phyloP scores from a whole-genome alignment of 2,888 invertebrate genomes.

The Cerastis leucographa region DNA sequence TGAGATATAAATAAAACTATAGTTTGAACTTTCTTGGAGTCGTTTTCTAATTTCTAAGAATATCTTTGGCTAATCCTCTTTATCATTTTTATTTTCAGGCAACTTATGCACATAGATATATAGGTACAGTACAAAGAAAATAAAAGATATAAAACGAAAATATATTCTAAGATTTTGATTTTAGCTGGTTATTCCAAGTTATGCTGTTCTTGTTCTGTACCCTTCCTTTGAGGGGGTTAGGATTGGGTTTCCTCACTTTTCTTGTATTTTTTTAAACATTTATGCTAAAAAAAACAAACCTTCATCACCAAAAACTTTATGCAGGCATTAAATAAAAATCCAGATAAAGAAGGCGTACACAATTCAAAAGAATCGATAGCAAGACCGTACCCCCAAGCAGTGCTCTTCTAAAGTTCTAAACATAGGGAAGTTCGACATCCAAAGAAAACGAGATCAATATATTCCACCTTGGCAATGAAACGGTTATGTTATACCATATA shows the following conservation, averaged over 20 bases:
- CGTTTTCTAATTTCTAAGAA: not conserved
- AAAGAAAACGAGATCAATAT: conserved; percentile 23
- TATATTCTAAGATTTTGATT: not conserved
- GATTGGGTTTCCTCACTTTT: not conserved
- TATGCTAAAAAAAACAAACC: not conserved
- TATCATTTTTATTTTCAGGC: too few relatives aligned
- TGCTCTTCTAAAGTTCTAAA: not conserved
- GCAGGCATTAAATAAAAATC: not conserved
- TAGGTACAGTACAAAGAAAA: too few relatives aligned
- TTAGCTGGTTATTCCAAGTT: not conserved
- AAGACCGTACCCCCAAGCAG: not conserved
- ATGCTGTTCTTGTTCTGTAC: not conserved
- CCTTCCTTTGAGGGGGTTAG: not conserved
- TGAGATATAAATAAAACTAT: not conserved
- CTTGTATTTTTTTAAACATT: not conserved
- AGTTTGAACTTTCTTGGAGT: not conserved
- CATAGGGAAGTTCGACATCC: not conserved
- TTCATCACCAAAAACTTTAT: not conserved
- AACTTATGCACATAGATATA: too few relatives aligned
- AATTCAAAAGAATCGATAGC: not conserved
- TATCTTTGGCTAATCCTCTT: not conserved
- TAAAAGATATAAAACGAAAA: too few relatives aligned
- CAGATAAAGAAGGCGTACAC: not conserved
- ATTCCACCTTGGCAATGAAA: conserved; percentile 28
- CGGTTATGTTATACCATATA: conserved; percentile 63